Evolutionary conservation across 2,797 vertebrate species (phyloP).

Genomic region (Characodon lateralis): DNA sequence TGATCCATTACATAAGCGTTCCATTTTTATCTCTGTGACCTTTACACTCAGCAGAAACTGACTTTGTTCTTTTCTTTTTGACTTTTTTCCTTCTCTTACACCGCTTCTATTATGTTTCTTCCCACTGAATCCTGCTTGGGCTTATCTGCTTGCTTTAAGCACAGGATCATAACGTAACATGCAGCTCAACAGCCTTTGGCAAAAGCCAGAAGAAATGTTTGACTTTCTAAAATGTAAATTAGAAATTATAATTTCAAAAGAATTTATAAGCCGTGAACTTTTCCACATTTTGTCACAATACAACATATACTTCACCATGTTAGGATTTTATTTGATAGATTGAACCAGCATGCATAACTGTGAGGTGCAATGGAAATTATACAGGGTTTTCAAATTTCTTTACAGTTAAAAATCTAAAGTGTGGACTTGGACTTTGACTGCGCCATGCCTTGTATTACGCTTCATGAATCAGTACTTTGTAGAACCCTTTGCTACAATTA

Average conservation of each 20-base stretch:
- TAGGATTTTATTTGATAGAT: not conserved
- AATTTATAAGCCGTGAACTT: not conserved
- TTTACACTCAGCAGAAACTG: not conserved
- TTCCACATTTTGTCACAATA: not conserved
- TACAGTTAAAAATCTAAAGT: not conserved
- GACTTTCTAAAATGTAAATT: not conserved
- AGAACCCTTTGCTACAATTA: not conserved
- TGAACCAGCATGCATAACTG: not conserved
- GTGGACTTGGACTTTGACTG: not conserved
- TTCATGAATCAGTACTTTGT: not conserved
- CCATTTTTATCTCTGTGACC: not conserved
- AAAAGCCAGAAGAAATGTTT: not conserved
- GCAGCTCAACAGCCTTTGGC: constrained; percentile 1
- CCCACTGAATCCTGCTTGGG: not conserved
- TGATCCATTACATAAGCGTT: not conserved
- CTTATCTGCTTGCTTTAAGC: not conserved
- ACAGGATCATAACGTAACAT: not conserved
- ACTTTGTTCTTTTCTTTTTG: not conserved
- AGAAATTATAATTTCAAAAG: not conserved
- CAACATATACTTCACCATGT: too few species aligned
- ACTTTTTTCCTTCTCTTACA: not conserved
- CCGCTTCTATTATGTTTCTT: not conserved
- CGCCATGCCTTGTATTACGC: not conserved
- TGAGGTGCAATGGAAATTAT: too few species aligned
- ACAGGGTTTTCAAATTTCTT: not conserved